A percentile compares a stretch with the other conserved stretches of the same genome.
These are phyloP conservation scores for Myotis myotis DNA, from an alignment of 2,797 vertebrate species.

Conservation along the genomic window DNA sequence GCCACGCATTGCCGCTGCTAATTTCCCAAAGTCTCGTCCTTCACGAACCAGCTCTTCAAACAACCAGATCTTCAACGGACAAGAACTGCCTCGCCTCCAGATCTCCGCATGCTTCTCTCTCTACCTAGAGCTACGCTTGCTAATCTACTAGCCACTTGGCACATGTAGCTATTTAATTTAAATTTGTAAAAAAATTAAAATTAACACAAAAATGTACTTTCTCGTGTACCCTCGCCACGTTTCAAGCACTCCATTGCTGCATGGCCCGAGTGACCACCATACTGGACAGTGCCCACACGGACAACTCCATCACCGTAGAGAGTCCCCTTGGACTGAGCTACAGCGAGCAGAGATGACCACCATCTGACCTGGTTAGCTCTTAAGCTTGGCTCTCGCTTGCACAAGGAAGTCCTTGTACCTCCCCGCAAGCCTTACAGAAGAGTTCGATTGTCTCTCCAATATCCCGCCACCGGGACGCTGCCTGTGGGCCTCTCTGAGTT, in stretches of 20 bases:
- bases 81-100: neutral
- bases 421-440: neutral
- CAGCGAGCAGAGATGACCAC: neutral
- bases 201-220: neutral
- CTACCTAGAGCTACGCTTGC: neutral
- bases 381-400: neutral
- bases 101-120: neutral
- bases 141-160: neutral
- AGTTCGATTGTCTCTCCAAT: neutral
- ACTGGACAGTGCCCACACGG: fast-evolving
- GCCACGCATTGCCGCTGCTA: neutral
- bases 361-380: neutral
- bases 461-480: neutral
- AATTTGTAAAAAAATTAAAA: neutral
- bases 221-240: neutral
- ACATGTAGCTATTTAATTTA: neutral
- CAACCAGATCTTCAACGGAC: neutral
- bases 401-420: neutral
- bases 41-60: neutral
- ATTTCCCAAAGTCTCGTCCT: neutral
- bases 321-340: too few species aligned
- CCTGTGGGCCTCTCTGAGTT: neutral
- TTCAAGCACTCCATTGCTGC: neutral
- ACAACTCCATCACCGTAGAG: too few species aligned
- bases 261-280: neutral